Evolutionary conservation across 2,888 invertebrate species (phyloP).

Genomic region (Boloria selene): DNA sequence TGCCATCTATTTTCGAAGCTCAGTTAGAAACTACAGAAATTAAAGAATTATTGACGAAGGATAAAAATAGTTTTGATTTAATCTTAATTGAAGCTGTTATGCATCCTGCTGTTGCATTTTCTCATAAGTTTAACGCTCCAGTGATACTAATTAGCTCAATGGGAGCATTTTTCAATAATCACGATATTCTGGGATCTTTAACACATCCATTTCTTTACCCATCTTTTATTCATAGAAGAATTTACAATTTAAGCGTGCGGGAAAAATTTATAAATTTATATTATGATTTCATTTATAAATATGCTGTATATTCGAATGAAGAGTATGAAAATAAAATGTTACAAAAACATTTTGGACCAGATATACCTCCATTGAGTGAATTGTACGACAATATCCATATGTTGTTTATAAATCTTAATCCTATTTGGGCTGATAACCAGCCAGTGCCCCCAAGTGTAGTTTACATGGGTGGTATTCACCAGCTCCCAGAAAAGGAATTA

Average conservation of each 20-base stretch:
- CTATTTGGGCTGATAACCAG: slow-evolving; percentile 55
- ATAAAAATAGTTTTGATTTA: slow-evolving; percentile 47
- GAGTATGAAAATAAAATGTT: slow-evolving; percentile 41
- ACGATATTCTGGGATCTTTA: slow-evolving; percentile 43
- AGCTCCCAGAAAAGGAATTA: slow-evolving; percentile 55
- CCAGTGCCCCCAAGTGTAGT: slow-evolving; percentile 66
- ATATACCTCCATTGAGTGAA: slow-evolving; percentile 44
- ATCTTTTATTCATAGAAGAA: slow-evolving; percentile 9
- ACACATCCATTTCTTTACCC: slow-evolving; percentile 45
- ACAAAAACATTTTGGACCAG: slow-evolving; percentile 46
- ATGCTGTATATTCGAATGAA: slow-evolving; percentile 13
- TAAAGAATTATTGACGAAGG: slow-evolving; percentile 26
- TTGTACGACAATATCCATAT: slow-evolving; percentile 54
- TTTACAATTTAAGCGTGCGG: slow-evolving; percentile 43
- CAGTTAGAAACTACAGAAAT: slow-evolving; percentile 42
- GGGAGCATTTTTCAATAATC: slow-evolving; percentile 35
- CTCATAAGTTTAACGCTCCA: slow-evolving; percentile 48
- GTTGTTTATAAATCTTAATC: slow-evolving; percentile 65
- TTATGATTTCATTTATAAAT: slow-evolving; percentile 33
- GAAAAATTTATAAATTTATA: slow-evolving; percentile 48
- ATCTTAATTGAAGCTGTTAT: slow-evolving; percentile 48
- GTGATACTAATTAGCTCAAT: slow-evolving; percentile 50
- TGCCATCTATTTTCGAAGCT: slow-evolving; percentile 33
- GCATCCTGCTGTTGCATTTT: slow-evolving; percentile 42
- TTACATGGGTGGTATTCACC: slow-evolving; percentile 66